These are phyloP conservation scores for Xiphorhynchus erythropygius DNA, from an alignment of 2,797 vertebrate species.

Conservation along the genomic window DNA sequence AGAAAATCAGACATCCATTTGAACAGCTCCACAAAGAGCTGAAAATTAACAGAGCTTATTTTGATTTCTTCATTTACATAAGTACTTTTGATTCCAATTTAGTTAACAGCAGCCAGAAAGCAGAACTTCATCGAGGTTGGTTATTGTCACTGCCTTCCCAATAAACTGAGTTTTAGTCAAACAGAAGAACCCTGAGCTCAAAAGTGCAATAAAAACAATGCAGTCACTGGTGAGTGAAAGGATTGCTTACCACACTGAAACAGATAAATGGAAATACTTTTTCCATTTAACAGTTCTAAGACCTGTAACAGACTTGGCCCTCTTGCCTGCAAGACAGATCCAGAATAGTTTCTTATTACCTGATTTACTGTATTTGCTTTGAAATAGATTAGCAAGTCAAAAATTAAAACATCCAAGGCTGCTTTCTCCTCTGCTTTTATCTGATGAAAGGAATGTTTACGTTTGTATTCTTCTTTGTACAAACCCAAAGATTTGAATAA, in stretches of 20 bases:
- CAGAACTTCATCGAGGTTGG: conserved; percentile 26
- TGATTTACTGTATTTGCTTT: background rate
- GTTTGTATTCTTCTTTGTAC: background rate
- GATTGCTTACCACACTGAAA: background rate
- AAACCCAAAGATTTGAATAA: background rate
- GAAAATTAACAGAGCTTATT: conserved; percentile 48
- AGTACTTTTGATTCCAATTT: conserved; percentile 51
- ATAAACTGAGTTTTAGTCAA: background rate
- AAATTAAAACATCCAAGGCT: background rate
- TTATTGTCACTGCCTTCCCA: background rate
- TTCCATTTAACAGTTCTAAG: background rate
- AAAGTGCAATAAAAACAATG: background rate
- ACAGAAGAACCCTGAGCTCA: background rate
- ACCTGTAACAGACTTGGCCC: background rate
- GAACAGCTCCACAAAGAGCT: conserved; percentile 44
- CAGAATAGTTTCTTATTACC: background rate
- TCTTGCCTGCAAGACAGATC: background rate
- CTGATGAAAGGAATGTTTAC: conserved; percentile 17
- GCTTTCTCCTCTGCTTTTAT: background rate
- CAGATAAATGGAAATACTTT: background rate
- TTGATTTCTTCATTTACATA: conserved; percentile 62
- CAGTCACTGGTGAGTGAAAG: background rate
- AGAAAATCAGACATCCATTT: conserved; percentile 14
- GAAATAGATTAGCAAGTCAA: background rate
- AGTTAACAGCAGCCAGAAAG: conserved; percentile 31